A percentile compares a stretch with the other conserved stretches of the same genome.
phyloP scores from a whole-genome alignment of 2,797 vertebrate genomes.

The Pangasius mekongensis region DNA sequence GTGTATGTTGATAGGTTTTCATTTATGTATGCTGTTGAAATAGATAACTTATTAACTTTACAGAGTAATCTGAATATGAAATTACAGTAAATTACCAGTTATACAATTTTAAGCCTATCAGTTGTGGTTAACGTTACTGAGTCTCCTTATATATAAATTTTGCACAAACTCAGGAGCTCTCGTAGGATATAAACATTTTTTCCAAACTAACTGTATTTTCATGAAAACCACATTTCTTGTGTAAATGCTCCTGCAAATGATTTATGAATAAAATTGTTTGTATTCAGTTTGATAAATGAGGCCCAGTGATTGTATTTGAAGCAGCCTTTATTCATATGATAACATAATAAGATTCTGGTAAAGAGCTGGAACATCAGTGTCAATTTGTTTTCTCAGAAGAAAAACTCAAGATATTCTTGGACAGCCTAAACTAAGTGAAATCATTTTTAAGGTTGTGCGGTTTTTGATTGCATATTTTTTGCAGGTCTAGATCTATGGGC shows the following conservation, averaged over 20 bases:
- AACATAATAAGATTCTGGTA: slow-evolving; percentile 39
- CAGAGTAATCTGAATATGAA: background rate
- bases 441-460: slow-evolving; percentile 13
- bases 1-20: background rate
- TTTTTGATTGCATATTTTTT: slow-evolving; percentile 35
- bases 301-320: slow-evolving; percentile 34
- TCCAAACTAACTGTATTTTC: background rate
- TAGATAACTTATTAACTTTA: background rate
- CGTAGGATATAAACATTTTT: background rate
- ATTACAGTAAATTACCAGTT: slow-evolving; percentile 3
- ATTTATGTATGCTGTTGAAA: background rate
- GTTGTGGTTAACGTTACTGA: slow-evolving; percentile 9
- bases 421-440: background rate
- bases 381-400: slow-evolving; percentile 24
- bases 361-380: slow-evolving; percentile 27
- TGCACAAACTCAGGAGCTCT: background rate
- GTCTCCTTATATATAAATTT: slow-evolving; percentile 8
- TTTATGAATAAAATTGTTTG: slow-evolving; percentile 17
- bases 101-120: background rate
- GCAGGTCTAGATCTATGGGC: slow-evolving; percentile 18
- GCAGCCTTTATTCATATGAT: slow-evolving; percentile 39
- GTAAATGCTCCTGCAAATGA: slow-evolving; percentile 15
- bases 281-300: slow-evolving; percentile 8
- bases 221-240: slow-evolving; percentile 30
- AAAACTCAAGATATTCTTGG: slow-evolving; percentile 24